A percentile compares a stretch with the other conserved stretches of the same genome.
Conservation (phyloP, 2,113 vertebrate genomes). For the Motacilla tschutschensis region DNA sequence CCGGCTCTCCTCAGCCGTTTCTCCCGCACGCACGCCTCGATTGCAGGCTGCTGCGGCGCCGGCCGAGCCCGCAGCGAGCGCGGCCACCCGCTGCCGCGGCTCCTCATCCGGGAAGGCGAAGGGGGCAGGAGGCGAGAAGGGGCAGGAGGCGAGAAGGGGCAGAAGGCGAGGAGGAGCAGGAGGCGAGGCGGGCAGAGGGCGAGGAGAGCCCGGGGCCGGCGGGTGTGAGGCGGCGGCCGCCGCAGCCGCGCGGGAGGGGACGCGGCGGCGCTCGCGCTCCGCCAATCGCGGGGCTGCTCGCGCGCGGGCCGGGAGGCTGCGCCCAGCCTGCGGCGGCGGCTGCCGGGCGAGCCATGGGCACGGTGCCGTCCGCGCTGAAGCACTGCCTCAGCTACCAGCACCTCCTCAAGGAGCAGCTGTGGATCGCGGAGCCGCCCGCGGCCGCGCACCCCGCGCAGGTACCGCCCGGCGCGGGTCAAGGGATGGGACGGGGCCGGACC, state of each 20-base stretch:
- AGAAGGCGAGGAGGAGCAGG: background rate
- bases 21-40: too few species aligned
- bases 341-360: slow-evolving; percentile 77
- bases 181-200: background rate
- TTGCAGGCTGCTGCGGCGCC: background rate
- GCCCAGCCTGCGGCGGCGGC: background rate
- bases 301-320: background rate
- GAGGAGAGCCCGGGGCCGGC: background rate
- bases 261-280: background rate
- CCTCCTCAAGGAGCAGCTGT: slow-evolving; percentile 82
- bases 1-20: background rate
- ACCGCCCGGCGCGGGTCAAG: background rate
- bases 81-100: background rate
- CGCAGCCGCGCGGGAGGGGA: background rate
- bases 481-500: background rate
- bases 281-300: background rate
- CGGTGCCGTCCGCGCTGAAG: slow-evolving; percentile 83
- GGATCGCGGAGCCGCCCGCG: slow-evolving; percentile 73
- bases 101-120: background rate
- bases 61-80: background rate
- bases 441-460: slow-evolving; percentile 56
- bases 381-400: slow-evolving; percentile 89
- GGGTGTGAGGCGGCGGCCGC: background rate
- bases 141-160: too few species aligned
- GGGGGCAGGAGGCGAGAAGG: too few species aligned